Conservation (phyloP, 2,888 invertebrate genomes). For the Platycheirus rosarum region DNA sequence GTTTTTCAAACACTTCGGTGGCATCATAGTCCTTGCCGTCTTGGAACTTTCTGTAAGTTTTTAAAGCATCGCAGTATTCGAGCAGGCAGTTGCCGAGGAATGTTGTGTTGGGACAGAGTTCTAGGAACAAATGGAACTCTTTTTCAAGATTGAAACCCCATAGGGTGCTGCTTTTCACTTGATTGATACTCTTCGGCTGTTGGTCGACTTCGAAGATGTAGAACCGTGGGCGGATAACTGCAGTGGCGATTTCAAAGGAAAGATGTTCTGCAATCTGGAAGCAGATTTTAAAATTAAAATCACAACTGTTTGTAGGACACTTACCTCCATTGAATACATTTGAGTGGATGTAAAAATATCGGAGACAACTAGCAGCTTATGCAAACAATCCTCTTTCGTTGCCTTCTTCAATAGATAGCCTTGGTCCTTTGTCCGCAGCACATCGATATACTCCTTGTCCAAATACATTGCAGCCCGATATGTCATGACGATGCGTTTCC, state of each 20-base stretch:
- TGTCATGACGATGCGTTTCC: constrained; percentile 84
- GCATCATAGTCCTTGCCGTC: constrained; percentile 78
- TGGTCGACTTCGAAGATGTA: constrained; percentile 81
- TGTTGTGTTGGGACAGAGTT: constrained; percentile 83
- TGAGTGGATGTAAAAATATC: constrained; percentile 85
- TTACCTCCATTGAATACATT: constrained; percentile 83
- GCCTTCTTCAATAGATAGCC: constrained; percentile 84
- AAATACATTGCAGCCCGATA: constrained; percentile 85
- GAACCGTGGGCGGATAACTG: constrained; percentile 82
- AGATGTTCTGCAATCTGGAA: constrained; percentile 84
- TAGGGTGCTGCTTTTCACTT: constrained; percentile 79
- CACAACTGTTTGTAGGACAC: constrained; percentile 1
- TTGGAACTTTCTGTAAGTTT: constrained; percentile 80
- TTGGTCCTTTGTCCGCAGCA: constrained; percentile 84
- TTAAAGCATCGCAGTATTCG: constrained; percentile 82
- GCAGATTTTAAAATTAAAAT: not conserved
- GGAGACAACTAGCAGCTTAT: constrained; percentile 85
- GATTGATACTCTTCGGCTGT: constrained; percentile 75
- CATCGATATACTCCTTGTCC: constrained; percentile 84
- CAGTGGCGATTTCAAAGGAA: constrained; percentile 84
- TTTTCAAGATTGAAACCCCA: constrained; percentile 84
- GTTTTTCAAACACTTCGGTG: constrained; percentile 77
- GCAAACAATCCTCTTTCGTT: constrained; percentile 83
- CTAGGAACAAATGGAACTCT: constrained; percentile 83
- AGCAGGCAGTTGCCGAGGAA: constrained; percentile 83